Conservation (phyloP, 53 echinoderm and acorn worm genomes). For the Echinometra lucunter region DNA sequence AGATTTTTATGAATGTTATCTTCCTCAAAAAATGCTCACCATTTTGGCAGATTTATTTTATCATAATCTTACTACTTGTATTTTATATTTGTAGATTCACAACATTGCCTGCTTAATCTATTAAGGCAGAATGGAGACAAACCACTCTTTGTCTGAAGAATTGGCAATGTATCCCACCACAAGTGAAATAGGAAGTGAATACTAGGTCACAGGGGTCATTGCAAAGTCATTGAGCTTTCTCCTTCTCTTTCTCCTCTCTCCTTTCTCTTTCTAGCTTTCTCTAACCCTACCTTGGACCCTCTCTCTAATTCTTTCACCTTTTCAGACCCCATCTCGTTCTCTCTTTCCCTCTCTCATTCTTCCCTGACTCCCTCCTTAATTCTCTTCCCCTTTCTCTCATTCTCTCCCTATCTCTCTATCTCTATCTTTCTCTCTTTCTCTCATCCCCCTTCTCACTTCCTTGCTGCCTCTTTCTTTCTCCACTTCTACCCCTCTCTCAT, state of each 20-base stretch:
- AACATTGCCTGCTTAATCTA: background rate
- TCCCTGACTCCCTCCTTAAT: background rate
- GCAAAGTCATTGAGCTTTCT: background rate
- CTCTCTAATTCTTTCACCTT: background rate
- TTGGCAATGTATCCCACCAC: background rate
- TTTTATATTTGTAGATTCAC: background rate
- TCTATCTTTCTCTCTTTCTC: background rate
- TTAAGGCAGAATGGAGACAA: background rate
- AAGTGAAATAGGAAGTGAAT: conserved; percentile 45
- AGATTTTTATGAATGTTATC: background rate
- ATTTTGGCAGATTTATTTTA: background rate
- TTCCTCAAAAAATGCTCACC: background rate
- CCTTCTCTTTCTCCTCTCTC: background rate
- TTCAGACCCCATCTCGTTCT: background rate
- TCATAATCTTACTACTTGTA: background rate
- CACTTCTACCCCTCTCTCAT: background rate
- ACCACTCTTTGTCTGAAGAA: background rate
- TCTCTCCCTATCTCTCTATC: background rate
- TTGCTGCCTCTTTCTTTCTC: background rate
- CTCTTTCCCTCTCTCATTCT: background rate
- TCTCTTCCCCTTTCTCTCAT: background rate
- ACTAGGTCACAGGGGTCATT: conserved; percentile 43
- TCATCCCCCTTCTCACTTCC: background rate
- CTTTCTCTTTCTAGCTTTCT: background rate
- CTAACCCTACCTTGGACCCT: background rate